Percentiles rank a stretch among this genome's conserved stretches.
Evolutionary conservation across 2,888 invertebrate genomes (phyloP).

Genomic region (Lomographa bimaculata): DNA sequence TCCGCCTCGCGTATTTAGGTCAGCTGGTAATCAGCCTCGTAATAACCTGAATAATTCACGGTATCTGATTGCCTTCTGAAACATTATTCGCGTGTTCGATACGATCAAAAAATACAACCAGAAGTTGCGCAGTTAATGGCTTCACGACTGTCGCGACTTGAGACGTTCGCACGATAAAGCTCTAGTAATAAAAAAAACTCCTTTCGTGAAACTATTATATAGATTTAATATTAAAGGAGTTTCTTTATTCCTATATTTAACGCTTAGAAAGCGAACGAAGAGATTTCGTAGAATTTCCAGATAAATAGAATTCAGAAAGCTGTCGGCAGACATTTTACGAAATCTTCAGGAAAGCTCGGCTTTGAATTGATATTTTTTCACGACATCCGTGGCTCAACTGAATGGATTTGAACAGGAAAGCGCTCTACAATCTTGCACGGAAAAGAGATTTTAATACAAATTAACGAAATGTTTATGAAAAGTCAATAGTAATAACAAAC

Average conservation of each 20-base stretch:
- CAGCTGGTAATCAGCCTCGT: slow-evolving; percentile 61
- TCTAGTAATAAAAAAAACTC: slow-evolving; percentile 14
- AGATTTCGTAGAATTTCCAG: slow-evolving; percentile 30
- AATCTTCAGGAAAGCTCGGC: slow-evolving; percentile 36
- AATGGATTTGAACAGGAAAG: slow-evolving; percentile 34
- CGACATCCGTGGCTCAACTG: too few relatives aligned
- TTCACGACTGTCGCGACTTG: slow-evolving; percentile 14
- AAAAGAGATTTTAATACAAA: too few relatives aligned
- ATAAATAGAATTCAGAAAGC: slow-evolving; percentile 29
- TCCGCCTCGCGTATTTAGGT: slow-evolving; percentile 53
- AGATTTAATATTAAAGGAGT: too few relatives aligned
- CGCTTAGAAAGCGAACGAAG: slow-evolving; percentile 13
- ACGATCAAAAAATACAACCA: slow-evolving; percentile 28
- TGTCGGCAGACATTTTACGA: slow-evolving; percentile 29
- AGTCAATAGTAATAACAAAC: slow-evolving; percentile 8
- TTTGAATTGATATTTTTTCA: slow-evolving; percentile 34
- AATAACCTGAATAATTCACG: slow-evolving; percentile 61
- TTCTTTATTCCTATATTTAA: too few relatives aligned
- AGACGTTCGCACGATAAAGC: slow-evolving; percentile 17
- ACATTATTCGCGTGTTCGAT: slow-evolving; percentile 42
- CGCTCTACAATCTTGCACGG: slow-evolving; percentile 9
- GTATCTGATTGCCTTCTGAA: slow-evolving; percentile 47
- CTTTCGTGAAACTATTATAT: slow-evolving; percentile 16
- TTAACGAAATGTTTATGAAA: too few relatives aligned
- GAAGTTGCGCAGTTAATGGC: slow-evolving; percentile 19